These are phyloP conservation scores for Parus major DNA, from an alignment of 2,113 vertebrate species.

Conservation along the genomic window DNA sequence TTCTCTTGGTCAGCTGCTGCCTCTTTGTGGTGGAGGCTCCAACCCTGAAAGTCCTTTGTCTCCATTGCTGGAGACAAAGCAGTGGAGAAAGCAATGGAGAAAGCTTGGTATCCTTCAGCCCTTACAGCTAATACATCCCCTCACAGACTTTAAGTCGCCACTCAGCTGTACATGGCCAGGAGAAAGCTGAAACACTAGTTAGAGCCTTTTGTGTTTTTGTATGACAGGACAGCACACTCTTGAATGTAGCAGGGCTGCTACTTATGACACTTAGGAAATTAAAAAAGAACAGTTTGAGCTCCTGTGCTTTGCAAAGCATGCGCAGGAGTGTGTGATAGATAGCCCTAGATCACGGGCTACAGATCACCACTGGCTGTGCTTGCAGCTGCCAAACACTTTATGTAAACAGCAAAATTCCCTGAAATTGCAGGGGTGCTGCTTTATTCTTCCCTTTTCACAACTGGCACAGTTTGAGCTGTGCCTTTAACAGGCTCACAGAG, in stretches of 20 bases:
- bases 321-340: not conserved
- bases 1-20: not conserved
- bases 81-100: no score
- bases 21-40: not conserved
- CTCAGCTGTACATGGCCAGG: not conserved
- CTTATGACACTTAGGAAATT: not conserved
- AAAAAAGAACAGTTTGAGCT: not conserved
- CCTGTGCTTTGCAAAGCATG: not conserved
- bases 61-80: not conserved
- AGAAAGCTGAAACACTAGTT: not conserved
- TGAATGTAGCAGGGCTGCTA: not conserved
- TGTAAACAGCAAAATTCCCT: not conserved
- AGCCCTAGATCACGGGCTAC: not conserved
- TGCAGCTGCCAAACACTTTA: slow-evolving; percentile 9
- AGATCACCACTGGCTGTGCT: not conserved
- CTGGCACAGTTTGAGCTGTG: slow-evolving; percentile 5
- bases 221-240: not conserved
- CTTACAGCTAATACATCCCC: not conserved
- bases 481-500: not conserved
- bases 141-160: not conserved
- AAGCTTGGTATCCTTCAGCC: not conserved
- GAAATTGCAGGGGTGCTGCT: not conserved
- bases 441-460: not conserved
- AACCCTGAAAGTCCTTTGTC: not conserved
- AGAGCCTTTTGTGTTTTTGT: not conserved